A percentile compares a stretch with the other conserved stretches of the same genome.
These are phyloP conservation scores for Pocillopora verrucosa DNA, from an alignment of 64 coral and sea anemone species.

Conservation along the genomic window DNA sequence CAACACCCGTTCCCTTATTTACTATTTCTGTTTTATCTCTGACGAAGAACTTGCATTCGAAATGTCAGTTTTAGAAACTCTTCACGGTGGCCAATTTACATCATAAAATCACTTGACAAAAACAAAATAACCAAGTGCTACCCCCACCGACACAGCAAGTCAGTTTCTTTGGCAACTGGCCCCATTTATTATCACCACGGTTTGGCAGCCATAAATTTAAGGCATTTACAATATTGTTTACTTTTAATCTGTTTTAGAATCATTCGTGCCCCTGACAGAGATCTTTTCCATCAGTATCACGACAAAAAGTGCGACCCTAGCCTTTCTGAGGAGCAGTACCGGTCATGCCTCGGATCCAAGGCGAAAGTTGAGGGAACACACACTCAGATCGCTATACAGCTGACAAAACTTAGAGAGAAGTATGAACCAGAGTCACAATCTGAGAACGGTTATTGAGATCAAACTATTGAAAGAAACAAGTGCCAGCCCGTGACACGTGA, in stretches of 20 bases:
- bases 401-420: constrained; percentile 77
- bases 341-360: constrained; percentile 78
- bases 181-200: no score
- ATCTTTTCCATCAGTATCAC: constrained; percentile 89
- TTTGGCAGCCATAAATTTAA: neutral
- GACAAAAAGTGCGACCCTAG: constrained; percentile 85
- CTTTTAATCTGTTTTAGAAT: constrained; percentile 44
- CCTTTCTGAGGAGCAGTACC: constrained; percentile 69
- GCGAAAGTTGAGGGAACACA: constrained; percentile 73
- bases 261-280: constrained; percentile 85
- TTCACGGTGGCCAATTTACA: no score
- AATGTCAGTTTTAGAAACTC: no score
- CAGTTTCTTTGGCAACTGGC: no score
- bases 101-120: no score
- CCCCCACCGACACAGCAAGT: no score
- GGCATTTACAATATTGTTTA: neutral
- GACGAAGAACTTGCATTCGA: no score
- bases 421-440: constrained; percentile 39
- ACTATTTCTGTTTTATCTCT: no score
- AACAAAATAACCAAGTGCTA: no score
- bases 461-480: neutral
- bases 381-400: constrained; percentile 73
- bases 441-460: constrained; percentile 18
- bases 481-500: neutral
- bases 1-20: no score